A percentile compares a stretch with the other conserved stretches of the same genome.
These are phyloP conservation scores for Cisticola juncidis DNA, from an alignment of 2,113 vertebrate genomes.

Conservation along the genomic window DNA sequence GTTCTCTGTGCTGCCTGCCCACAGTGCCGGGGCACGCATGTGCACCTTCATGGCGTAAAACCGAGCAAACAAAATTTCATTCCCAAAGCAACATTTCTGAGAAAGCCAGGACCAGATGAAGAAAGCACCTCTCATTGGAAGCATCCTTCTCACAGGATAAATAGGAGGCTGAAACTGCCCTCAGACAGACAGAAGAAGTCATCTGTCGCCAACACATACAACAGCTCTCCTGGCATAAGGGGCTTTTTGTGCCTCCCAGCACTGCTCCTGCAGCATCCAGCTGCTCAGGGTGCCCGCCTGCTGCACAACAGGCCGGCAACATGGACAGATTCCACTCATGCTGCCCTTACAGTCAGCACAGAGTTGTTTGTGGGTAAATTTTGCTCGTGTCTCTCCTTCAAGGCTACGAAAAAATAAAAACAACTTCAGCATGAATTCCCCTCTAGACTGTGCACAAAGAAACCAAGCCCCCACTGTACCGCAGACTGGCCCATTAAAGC, in stretches of 20 bases:
- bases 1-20: background rate
- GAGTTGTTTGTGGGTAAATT: background rate
- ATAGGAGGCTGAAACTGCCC: background rate
- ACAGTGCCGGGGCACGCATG: fast-evolving
- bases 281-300: background rate
- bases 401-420: background rate
- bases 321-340: background rate
- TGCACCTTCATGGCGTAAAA: background rate
- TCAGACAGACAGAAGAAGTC: constrained; percentile 19
- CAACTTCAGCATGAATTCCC: constrained; percentile 1
- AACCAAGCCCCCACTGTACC: background rate
- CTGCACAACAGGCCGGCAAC: background rate
- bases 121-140: constrained; percentile 6
- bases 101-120: background rate
- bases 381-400: background rate
- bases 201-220: background rate
- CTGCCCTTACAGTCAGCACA: background rate
- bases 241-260: constrained; percentile 11
- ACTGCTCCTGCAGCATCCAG: background rate
- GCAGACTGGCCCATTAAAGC: constrained; percentile 32
- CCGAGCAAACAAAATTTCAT: background rate
- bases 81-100: background rate
- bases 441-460: background rate
- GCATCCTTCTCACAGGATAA: background rate
- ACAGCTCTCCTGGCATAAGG: background rate